phyloP scores from a whole-genome alignment of 2,113 vertebrate species.

The Actinemys pallida region DNA sequence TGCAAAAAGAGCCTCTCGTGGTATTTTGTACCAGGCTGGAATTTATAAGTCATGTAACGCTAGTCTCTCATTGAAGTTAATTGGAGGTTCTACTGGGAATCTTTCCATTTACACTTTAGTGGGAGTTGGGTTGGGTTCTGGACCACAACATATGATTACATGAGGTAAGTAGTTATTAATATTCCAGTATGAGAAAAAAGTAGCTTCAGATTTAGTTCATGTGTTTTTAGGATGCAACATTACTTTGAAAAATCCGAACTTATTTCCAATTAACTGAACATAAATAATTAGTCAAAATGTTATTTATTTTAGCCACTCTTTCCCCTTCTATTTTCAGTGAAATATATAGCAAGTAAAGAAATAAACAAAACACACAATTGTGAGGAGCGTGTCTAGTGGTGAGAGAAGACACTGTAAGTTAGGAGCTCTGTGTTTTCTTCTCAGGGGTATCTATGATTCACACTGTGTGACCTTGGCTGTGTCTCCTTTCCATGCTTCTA shows the following conservation, averaged over 20 bases:
- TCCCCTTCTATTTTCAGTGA: not conserved
- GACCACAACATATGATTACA: not conserved
- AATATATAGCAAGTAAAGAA: not conserved
- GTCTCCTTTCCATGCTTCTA: not conserved
- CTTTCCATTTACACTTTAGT: not conserved
- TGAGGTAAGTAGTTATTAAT: not conserved
- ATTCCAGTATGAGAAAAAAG: not conserved
- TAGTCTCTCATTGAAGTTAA: not conserved
- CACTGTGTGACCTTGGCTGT: not conserved
- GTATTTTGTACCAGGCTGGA: not conserved
- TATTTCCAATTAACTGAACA: not conserved
- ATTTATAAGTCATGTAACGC: not conserved
- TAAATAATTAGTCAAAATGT: not conserved
- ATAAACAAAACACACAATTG: fast-evolving
- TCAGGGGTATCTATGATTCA: not conserved
- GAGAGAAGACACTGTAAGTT: not conserved
- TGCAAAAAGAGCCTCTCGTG: not conserved
- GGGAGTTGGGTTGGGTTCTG: not conserved
- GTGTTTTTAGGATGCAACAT: not conserved
- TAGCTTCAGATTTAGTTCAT: not conserved
- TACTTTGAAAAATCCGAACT: not conserved
- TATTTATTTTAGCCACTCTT: not conserved
- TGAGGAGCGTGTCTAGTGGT: not conserved
- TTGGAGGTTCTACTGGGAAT: not conserved
- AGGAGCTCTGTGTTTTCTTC: not conserved